Percentiles rank a stretch among this genome's conserved stretches.
These are phyloP conservation scores for Augiades crinisus DNA, from an alignment of 2,888 invertebrate species.

Conservation along the genomic window DNA sequence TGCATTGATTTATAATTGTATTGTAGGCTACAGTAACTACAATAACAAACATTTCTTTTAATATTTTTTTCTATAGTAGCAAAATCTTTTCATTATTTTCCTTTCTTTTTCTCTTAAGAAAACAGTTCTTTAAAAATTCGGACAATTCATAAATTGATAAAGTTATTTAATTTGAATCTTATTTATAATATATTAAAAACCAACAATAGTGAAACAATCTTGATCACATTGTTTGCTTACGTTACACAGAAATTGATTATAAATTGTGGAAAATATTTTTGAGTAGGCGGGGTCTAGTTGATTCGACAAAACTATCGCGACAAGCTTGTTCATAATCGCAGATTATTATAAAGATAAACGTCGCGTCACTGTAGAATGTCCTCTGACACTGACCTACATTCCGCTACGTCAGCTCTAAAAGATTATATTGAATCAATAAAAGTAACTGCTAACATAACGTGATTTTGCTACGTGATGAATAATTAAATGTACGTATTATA, in stretches of 20 bases:
- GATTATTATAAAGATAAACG: slow-evolving; percentile 38
- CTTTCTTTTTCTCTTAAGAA: too few species aligned
- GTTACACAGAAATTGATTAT: background rate
- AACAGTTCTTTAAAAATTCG: too few species aligned
- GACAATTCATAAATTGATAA: too few species aligned
- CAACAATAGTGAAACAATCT: background rate
- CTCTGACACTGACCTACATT: slow-evolving; percentile 75
- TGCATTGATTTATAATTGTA: too few species aligned
- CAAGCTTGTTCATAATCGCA: slow-evolving; percentile 47
- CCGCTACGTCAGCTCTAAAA: background rate
- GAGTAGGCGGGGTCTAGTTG: slow-evolving; percentile 25
- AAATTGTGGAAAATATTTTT: slow-evolving; percentile 37
- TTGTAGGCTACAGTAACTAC: too few species aligned
- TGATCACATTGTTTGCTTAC: too few species aligned
- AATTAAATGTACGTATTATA: too few species aligned
- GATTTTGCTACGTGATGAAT: too few species aligned
- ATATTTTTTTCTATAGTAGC: too few species aligned
- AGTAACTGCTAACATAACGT: background rate
- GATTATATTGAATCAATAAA: background rate
- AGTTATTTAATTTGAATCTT: too few species aligned
- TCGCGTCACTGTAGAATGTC: slow-evolving; percentile 50
- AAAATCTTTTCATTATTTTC: too few species aligned
- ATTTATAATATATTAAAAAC: background rate
- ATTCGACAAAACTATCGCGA: slow-evolving; percentile 50
- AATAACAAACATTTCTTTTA: too few species aligned